phyloP scores from a whole-genome alignment of 2,888 invertebrate genomes.

The Suillia variegata region DNA sequence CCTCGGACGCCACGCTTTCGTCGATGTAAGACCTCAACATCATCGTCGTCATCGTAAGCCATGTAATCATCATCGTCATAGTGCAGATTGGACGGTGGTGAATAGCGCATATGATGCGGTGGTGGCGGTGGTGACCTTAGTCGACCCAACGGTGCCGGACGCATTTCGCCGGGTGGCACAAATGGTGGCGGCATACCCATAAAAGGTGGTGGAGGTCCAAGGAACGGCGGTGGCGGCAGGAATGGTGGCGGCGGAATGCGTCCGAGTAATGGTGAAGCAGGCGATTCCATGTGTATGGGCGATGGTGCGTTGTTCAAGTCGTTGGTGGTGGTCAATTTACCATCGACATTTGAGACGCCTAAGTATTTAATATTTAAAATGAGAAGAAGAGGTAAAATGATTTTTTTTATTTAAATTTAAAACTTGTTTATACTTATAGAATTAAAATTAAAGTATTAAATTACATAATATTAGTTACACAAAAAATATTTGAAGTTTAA shows the following conservation, averaged over 20 bases:
- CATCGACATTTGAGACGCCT: slow-evolving; percentile 11
- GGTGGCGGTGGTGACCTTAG: slow-evolving; percentile 64
- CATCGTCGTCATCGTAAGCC: slow-evolving; percentile 42
- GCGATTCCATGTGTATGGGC: slow-evolving; percentile 58
- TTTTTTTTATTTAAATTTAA: background rate
- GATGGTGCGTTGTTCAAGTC: slow-evolving; percentile 53
- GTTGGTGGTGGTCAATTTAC: slow-evolving; percentile 29
- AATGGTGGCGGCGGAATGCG: slow-evolving; percentile 66
- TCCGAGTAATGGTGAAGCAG: slow-evolving; percentile 61
- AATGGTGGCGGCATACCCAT: slow-evolving; percentile 68
- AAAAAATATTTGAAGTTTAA: background rate
- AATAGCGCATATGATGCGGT: slow-evolving; percentile 34
- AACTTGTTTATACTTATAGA: background rate
- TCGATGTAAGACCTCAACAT: slow-evolving; percentile 32
- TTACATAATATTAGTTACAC: background rate
- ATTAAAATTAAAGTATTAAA: background rate
- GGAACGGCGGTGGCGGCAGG: slow-evolving; percentile 68
- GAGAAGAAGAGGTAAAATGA: background rate
- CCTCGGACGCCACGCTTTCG: slow-evolving; percentile 37
- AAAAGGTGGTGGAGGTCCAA: slow-evolving; percentile 69
- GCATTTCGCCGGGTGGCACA: slow-evolving; percentile 64
- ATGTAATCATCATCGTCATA: slow-evolving; percentile 38
- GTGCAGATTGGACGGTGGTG: slow-evolving; percentile 18
- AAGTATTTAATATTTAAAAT: background rate
- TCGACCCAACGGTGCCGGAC: slow-evolving; percentile 65